These are phyloP conservation scores for Fregetta grallaria DNA, from an alignment of 2,113 vertebrate genomes.

Conservation along the genomic window DNA sequence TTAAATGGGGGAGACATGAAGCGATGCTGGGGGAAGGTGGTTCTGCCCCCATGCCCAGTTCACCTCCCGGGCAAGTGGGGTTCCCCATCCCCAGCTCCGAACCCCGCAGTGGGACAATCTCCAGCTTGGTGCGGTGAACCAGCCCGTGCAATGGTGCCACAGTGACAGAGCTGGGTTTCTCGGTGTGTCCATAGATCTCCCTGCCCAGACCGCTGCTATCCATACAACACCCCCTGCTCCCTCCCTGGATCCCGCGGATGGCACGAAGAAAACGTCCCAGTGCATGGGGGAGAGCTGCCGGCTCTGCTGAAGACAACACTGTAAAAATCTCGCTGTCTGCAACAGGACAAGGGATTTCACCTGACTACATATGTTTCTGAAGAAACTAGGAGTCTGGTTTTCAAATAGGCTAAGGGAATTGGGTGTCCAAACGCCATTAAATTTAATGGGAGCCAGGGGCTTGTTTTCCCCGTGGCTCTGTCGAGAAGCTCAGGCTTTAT, in stretches of 20 bases:
- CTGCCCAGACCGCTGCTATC: background rate
- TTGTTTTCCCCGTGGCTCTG: background rate
- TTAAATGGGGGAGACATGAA: background rate
- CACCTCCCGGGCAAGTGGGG: background rate
- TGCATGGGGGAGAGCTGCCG: background rate
- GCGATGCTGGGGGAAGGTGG: background rate
- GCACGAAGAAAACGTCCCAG: background rate
- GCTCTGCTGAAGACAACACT: background rate
- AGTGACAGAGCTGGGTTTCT: background rate
- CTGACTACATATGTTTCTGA: background rate
- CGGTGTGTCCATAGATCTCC: background rate
- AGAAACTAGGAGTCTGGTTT: constrained; percentile 19
- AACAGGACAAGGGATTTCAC: background rate
- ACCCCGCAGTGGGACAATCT: background rate
- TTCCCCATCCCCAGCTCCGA: no score
- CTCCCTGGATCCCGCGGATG: fast-evolving
- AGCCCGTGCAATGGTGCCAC: fast-evolving
- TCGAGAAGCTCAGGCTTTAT: background rate
- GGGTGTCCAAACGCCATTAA: constrained; percentile 50
- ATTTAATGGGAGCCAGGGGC: constrained; percentile 33
- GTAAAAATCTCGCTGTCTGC: background rate
- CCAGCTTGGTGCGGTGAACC: background rate
- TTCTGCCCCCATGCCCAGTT: background rate
- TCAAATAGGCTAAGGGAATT: constrained; percentile 62
- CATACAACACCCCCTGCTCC: fast-evolving